These are phyloP conservation scores for Aphelocoma californica DNA, from an alignment of 2,797 vertebrate genomes.

Conservation along the genomic window DNA sequence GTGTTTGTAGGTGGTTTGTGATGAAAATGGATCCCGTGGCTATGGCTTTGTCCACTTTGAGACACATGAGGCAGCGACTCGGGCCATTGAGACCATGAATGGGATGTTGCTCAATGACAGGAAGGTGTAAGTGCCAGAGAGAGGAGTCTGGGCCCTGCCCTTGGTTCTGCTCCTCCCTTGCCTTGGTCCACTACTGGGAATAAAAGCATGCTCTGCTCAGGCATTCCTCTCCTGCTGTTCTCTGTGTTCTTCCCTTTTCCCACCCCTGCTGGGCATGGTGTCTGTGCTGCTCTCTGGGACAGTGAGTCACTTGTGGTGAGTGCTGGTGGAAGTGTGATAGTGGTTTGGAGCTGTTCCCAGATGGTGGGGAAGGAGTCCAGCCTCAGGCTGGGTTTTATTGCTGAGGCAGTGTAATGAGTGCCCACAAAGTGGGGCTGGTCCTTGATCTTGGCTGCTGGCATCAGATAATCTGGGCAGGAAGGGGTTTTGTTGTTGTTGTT, in stretches of 20 bases:
- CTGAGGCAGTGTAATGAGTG: background rate
- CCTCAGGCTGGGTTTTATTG: background rate
- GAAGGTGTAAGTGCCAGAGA: conserved; percentile 88
- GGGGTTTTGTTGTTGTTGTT: background rate
- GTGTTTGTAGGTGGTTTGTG: conserved; percentile 87
- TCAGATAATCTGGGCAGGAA: background rate
- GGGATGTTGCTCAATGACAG: conserved; percentile 97
- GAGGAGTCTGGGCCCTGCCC: background rate
- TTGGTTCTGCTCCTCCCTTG: background rate
- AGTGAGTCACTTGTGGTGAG: background rate
- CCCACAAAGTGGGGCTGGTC: background rate
- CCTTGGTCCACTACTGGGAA: rapidly evolving
- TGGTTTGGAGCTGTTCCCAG: background rate
- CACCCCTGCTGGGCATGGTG: rapidly evolving
- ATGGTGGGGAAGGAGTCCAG: background rate
- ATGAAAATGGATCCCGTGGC: conserved; percentile 92
- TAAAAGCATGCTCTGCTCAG: background rate
- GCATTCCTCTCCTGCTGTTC: background rate
- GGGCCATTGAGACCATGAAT: conserved; percentile 94
- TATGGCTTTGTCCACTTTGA: conserved; percentile 99
- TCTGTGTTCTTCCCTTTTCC: background rate
- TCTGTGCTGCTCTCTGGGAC: background rate
- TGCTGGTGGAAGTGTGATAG: background rate
- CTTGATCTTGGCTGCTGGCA: background rate
- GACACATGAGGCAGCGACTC: conserved; percentile 90